phyloP scores from a whole-genome alignment of 2,888 invertebrate species.

The Argynnis bischoffii region DNA sequence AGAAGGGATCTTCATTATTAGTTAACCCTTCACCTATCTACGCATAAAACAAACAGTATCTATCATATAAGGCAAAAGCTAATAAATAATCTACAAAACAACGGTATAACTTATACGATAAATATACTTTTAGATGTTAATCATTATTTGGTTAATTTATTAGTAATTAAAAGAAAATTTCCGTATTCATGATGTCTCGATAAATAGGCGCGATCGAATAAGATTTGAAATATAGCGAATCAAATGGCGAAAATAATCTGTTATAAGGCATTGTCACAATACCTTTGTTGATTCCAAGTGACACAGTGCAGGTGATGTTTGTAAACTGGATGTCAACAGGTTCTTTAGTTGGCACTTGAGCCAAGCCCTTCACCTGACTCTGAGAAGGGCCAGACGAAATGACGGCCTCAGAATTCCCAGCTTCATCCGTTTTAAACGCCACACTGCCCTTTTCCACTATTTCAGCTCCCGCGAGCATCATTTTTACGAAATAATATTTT shows the following conservation, averaged over 20 bases:
- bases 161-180: too few species aligned
- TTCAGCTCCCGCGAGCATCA: conserved; percentile 77
- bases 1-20: too few species aligned
- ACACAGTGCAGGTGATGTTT: conserved; percentile 87
- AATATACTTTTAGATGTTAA: too few species aligned
- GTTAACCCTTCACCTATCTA: too few species aligned
- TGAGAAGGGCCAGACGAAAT: conserved; percentile 35
- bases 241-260: background rate
- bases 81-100: too few species aligned
- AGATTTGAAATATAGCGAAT: background rate
- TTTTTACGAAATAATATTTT: conserved; percentile 45
- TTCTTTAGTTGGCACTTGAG: conserved; percentile 61
- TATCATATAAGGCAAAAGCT: too few species aligned
- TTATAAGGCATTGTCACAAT: conserved; percentile 22
- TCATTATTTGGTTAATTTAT: too few species aligned
- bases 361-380: conserved; percentile 45
- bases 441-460: conserved; percentile 66
- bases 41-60: too few species aligned
- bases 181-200: too few species aligned
- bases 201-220: too few species aligned
- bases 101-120: too few species aligned
- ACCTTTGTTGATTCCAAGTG: conserved; percentile 89
- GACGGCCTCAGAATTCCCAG: conserved; percentile 31
- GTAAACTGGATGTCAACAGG: conserved; percentile 88
- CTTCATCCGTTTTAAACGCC: conserved; percentile 47